A percentile compares a stretch with the other conserved stretches of the same genome.
Conservation (phyloP, 1,140 invertebrate genomes). For the Helicoverpa armigera region DNA sequence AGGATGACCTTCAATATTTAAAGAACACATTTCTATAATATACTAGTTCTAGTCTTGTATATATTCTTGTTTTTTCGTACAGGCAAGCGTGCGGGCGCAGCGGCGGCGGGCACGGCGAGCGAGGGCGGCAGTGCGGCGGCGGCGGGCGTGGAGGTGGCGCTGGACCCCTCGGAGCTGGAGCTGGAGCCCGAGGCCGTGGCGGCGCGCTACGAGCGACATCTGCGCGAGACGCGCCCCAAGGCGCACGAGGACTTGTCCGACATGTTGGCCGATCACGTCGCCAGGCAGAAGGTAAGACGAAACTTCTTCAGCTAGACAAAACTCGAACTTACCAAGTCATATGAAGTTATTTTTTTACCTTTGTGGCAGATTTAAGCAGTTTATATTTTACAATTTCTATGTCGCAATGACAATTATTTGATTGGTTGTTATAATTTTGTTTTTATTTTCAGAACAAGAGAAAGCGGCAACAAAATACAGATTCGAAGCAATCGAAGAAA, state of each 20-base stretch:
- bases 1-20: no score
- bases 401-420: neutral
- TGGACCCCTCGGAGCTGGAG: conserved; percentile 99
- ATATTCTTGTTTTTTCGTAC: neutral
- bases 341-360: no score
- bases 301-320: neutral
- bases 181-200: conserved; percentile 98
- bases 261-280: conserved; percentile 99
- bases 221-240: conserved; percentile 95
- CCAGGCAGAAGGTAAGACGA: conserved; percentile 93
- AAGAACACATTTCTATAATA: no score
- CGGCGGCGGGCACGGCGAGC: conserved; percentile 53
- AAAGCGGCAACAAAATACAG: conserved; percentile 95
- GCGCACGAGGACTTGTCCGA: conserved; percentile 98
- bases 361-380: no score
- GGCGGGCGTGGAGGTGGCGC: conserved; percentile 94
- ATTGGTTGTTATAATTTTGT: conserved; percentile 30
- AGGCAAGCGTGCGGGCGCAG: conserved; percentile 70
- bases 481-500: conserved; percentile 96
- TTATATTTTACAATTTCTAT: no score
- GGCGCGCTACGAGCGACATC: conserved; percentile 98
- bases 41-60: no score
- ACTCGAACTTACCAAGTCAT: no score
- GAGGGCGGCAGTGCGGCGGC: conserved; percentile 45
- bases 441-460: conserved; percentile 94